Evolutionary conservation across 1,140 invertebrate genomes (phyloP), one percentile per base, ranked within the genome.

Genomic region (Drosophila tropicalis): DNA sequence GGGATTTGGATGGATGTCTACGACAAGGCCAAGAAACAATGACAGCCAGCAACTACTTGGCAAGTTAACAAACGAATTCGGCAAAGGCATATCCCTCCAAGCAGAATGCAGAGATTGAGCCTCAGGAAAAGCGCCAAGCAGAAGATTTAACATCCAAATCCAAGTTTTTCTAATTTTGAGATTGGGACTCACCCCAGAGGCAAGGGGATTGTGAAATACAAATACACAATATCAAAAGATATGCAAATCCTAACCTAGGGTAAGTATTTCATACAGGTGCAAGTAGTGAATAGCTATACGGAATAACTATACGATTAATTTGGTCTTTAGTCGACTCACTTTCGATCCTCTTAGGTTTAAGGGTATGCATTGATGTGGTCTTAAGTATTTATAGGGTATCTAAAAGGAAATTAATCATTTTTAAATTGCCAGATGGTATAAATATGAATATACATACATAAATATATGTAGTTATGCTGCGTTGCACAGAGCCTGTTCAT

Each of bases 1-100:
- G 36, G 44, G 44, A 51, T 51, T 51, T 51, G 44, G 17, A 51
- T 51, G 44, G 44, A 51, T 51, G 17, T 51, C 44, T 51, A 22
- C 17, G 44, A 51, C 44, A 51, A 51, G 44, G 44, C 44, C 17
- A 51, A 51, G 44, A 22, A 22, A 51, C 44, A 51, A 51, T 51
- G 44, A 19, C 44, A 51, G 36, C 36, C 44, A 51, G 12, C 36
- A 39, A 51, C 44, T 51, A 51, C 44, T 51, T 51, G 44, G 44
- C 17, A 51, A 19, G 17, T 47, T 47, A 47, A 47, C 44, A 15
- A 47, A 7, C 44, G 17, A 17, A 15, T 47, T 47, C 17, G 17
- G 44, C 44, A 19, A 47, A 17, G 15, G 15, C 41, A 44, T 17
- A 47, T 6, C 15, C 15, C 15, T 47, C 17, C 44, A 7, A 1